Evolutionary conservation across 2,888 invertebrate genomes (phyloP).

Genomic region (Ramazzottius varieornatus): DNA sequence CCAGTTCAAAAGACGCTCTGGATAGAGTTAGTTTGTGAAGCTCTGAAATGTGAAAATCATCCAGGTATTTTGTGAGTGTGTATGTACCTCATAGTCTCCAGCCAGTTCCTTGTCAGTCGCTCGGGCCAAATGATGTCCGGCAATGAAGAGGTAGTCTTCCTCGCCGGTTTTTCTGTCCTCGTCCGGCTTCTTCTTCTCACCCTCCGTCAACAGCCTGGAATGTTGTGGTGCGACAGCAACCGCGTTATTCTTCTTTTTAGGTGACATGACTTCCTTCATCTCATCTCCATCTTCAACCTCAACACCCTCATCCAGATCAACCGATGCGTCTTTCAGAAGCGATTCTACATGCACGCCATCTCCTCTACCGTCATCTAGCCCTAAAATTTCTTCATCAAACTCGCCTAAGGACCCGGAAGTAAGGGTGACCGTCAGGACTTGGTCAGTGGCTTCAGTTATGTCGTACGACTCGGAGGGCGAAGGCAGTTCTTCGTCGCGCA

Average conservation of each 20-base stretch:
- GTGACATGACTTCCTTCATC: neutral
- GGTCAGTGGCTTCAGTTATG: neutral
- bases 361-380: no score
- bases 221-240: neutral
- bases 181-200: neutral
- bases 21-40: no score
- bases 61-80: no score
- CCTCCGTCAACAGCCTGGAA: neutral
- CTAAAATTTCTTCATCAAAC: no score
- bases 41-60: no score
- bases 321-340: neutral
- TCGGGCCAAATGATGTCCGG: neutral
- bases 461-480: neutral
- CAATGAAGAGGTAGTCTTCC: slow-evolving; percentile 1
- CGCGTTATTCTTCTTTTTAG: neutral
- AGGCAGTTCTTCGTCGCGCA: neutral
- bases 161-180: neutral
- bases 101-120: slow-evolving; percentile 1
- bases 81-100: neutral
- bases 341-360: no score
- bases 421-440: neutral
- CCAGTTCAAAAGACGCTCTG: no score
- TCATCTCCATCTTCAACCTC: neutral
- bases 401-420: no score
- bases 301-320: neutral